These are phyloP conservation scores for Tyrannus savana DNA, from an alignment of 2,113 vertebrate species.

Conservation along the genomic window DNA sequence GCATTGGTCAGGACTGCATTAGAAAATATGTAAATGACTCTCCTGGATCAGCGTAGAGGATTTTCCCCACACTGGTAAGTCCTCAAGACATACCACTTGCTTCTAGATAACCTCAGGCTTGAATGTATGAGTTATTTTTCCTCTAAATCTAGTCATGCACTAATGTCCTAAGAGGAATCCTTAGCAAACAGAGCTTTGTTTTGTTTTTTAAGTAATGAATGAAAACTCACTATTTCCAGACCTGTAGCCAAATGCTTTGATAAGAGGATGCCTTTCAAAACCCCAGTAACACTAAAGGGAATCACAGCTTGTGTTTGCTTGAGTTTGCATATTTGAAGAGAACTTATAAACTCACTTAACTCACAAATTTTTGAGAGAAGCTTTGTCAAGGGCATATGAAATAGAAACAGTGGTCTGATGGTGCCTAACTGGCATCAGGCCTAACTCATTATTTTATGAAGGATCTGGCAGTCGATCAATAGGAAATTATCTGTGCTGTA, in stretches of 20 bases:
- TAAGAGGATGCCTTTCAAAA: background rate
- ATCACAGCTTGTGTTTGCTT: background rate
- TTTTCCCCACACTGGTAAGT: background rate
- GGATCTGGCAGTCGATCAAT: slow-evolving; percentile 80
- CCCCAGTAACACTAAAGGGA: background rate
- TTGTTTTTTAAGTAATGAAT: background rate
- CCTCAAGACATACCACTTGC: background rate
- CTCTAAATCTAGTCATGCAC: background rate
- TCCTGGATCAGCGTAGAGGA: background rate
- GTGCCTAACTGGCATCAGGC: slow-evolving; percentile 65
- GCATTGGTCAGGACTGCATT: background rate
- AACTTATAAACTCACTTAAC: slow-evolving; percentile 53
- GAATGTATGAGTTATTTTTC: background rate
- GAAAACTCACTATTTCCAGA: background rate
- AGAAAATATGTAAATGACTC: background rate
- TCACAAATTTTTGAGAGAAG: slow-evolving; percentile 53
- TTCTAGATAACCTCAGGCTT: background rate
- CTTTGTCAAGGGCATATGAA: slow-evolving; percentile 54
- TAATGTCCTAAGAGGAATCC: background rate
- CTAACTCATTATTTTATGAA: slow-evolving; percentile 79
- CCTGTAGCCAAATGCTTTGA: background rate
- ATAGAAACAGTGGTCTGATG: slow-evolving; percentile 51
- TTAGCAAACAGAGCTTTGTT: background rate
- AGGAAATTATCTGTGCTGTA: slow-evolving; percentile 77
- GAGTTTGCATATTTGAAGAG: slow-evolving; percentile 23